Evolutionary conservation across 2,797 vertebrate species (phyloP), one percentile per base, ranked within the genome.

Genomic region (Thaleichthys pacificus): DNA sequence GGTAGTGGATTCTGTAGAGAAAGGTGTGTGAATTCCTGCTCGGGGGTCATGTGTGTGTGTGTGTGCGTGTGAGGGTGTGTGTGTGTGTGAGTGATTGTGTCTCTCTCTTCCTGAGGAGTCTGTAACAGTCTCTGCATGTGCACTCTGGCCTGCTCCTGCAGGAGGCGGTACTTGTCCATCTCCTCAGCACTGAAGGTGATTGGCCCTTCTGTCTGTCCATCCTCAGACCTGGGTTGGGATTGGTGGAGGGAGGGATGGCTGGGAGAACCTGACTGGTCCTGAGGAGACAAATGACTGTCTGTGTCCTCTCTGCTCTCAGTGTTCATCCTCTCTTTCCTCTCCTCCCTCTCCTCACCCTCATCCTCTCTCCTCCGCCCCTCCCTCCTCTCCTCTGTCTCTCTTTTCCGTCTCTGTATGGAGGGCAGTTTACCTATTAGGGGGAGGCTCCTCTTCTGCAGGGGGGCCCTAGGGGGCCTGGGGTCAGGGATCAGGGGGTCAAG

Each of bases 91-190:
- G 54, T 77, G 71, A 68, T 38, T 49, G 1, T 86, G 84, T 58
- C 70, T 80, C 75, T 85, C 84, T 88, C 95, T 61, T 92, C 90
- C n/a, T 93, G 94, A 42, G 92, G 94, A 42, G 92, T 89, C 76
- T 96, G 89, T 72, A 96, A 88, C 62, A 97, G 95, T 78, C 96
- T 97, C 95, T 99, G 96, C 94, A 99, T 93, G 83, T 99, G 98
- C 87, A 97, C 95, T 85, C 96, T 95, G 17, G 98, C 97, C 91
- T 97, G 96, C 73, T 97, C 91, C 86, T 98, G 98, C 58, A 99
- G 93, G 78, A 94, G 83, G 76, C 95, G 94, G 78, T 99, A 99
- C 87, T 99, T 99, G 82, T 96, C 97, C 85, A 98, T 93, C 91
- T 99, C 98, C 72, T 99, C 98, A 2, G 95, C 94, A 2, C 95